Conservation (phyloP, 2,113 vertebrate genomes). For the Tetrax tetrax region DNA sequence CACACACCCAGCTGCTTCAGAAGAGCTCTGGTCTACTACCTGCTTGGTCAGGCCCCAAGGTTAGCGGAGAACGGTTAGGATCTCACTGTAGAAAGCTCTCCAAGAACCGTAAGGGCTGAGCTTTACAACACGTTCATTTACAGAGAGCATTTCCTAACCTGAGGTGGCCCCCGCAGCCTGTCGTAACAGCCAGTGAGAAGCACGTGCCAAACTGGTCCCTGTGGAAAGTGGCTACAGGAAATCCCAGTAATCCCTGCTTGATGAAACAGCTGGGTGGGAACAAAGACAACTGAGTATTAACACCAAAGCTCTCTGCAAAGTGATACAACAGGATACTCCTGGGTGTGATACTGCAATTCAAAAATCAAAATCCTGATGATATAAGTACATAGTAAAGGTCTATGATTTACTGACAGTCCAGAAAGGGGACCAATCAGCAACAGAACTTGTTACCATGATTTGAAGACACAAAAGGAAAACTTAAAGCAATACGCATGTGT, state of each 20-base stretch:
- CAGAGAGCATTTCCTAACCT: not conserved
- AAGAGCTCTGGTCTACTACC: not conserved
- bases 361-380: not conserved
- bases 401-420: not conserved
- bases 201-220: not conserved
- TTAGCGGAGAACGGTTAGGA: not conserved
- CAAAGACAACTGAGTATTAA: not conserved
- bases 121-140: not conserved
- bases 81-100: not conserved
- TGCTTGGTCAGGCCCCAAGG: not conserved
- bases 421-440: not conserved
- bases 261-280: not conserved
- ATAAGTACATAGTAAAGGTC: not conserved
- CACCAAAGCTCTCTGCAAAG: not conserved
- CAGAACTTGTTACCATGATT: not conserved
- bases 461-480: not conserved
- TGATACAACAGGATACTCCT: not conserved
- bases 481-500: not conserved
- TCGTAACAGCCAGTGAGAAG: not conserved
- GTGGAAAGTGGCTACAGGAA: fast-evolving
- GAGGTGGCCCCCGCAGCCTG: not conserved
- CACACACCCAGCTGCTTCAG: fast-evolving
- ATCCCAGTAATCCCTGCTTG: not conserved
- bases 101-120: not conserved
- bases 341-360: not conserved